phyloP scores from a whole-genome alignment of 1,140 invertebrate genomes.

The Procambarus virginalis region DNA sequence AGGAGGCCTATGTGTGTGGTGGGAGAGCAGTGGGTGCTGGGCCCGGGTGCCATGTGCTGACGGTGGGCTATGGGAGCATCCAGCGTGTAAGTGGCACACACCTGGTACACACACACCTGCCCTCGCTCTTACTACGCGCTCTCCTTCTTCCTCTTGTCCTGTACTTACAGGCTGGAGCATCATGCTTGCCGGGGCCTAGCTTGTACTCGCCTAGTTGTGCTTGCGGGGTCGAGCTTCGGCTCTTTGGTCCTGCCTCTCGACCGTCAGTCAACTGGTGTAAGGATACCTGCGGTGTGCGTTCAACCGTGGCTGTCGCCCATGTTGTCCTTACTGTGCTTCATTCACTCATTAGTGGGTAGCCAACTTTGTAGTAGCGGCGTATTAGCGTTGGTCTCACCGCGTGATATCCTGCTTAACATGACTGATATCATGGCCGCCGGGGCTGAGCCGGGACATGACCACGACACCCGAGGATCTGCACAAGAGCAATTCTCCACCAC shows the following conservation, averaged over 20 bases:
- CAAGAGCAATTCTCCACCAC: not conserved
- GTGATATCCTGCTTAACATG: not conserved
- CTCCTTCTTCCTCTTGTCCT: not conserved
- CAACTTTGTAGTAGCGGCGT: not conserved
- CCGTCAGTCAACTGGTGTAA: too few species aligned
- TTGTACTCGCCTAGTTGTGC: too few species aligned
- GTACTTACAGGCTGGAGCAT: too few species aligned
- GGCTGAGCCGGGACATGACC: not conserved
- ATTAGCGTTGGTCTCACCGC: not conserved
- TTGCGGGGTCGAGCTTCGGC: too few species aligned
- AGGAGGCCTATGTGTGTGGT: not conserved
- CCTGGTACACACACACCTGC: constrained; percentile 2
- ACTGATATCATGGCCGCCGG: not conserved
- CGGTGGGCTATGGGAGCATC: not conserved
- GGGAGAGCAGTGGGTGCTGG: not conserved
- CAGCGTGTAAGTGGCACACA: not conserved
- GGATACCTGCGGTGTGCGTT: too few species aligned
- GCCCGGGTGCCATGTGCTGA: not conserved
- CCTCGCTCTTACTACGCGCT: not conserved
- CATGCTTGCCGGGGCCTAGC: too few species aligned
- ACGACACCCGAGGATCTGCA: not conserved
- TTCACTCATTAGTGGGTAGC: constrained; percentile 21
- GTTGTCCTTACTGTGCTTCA: constrained; percentile 11
- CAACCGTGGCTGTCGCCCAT: not conserved
- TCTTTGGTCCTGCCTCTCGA: too few species aligned